A percentile compares a stretch with the other conserved stretches of the same genome.
Evolutionary conservation across 2,888 invertebrate genomes (phyloP).

Genomic region (Apodemia mormo): DNA sequence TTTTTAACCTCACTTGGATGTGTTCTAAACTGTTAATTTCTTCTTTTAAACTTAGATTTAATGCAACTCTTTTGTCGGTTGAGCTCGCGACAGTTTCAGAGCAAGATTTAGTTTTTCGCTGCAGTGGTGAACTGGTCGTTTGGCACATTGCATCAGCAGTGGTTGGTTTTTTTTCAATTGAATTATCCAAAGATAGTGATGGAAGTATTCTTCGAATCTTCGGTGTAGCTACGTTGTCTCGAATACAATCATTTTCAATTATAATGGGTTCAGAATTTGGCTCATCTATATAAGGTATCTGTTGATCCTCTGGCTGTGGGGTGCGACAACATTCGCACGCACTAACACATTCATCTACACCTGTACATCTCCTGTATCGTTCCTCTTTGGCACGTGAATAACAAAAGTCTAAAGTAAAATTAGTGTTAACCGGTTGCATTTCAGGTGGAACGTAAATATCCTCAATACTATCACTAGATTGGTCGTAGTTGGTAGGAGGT

Average conservation of each 20-base stretch:
- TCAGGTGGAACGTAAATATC: slow-evolving; percentile 60
- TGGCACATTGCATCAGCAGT: slow-evolving; percentile 69
- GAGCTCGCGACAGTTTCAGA: slow-evolving; percentile 17
- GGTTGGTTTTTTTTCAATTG: slow-evolving; percentile 56
- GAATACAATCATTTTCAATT: slow-evolving; percentile 63
- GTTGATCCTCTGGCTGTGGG: slow-evolving; percentile 67
- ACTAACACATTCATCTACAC: slow-evolving; percentile 66
- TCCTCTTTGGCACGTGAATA: slow-evolving; percentile 51
- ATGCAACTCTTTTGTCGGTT: slow-evolving; percentile 49
- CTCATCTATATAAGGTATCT: slow-evolving; percentile 74
- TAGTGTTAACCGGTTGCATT: slow-evolving; percentile 69
- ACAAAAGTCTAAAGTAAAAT: slow-evolving; percentile 64
- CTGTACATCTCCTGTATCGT: slow-evolving; percentile 60
- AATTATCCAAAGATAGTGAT: slow-evolving; percentile 63
- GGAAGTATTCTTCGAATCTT: slow-evolving; percentile 72
- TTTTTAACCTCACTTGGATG: slow-evolving; percentile 60
- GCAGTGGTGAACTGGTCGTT: slow-evolving; percentile 58
- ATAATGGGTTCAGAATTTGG: slow-evolving; percentile 71
- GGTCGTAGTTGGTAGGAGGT: slow-evolving; percentile 55
- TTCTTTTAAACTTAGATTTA: slow-evolving; percentile 55
- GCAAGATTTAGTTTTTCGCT: slow-evolving; percentile 42
- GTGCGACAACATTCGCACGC: slow-evolving; percentile 75
- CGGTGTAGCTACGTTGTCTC: slow-evolving; percentile 59
- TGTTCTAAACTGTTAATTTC: slow-evolving; percentile 54
- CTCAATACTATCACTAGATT: slow-evolving; percentile 60